phyloP scores from a whole-genome alignment of 2,113 vertebrate species.

The Opisthocomus hoazin region DNA sequence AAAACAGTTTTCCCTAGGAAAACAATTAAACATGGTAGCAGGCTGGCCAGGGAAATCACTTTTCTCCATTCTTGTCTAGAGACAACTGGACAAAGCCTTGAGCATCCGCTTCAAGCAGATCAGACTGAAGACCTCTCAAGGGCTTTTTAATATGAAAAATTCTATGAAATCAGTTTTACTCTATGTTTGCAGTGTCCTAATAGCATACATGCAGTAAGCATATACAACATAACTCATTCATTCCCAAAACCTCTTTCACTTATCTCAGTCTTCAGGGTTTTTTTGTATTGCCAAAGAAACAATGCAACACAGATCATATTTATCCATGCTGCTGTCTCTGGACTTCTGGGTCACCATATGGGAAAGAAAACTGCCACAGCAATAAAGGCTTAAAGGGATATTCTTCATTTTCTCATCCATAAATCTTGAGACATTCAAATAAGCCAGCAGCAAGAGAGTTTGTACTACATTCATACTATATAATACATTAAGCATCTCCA shows the following conservation, averaged over 20 bases:
- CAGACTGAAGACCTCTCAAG: neutral
- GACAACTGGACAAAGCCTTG: neutral
- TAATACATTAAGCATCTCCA: neutral
- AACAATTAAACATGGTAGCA: neutral
- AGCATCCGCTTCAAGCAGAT: neutral
- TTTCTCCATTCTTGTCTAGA: neutral
- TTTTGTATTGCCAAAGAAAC: neutral
- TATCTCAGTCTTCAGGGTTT: neutral
- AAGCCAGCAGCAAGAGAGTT: neutral
- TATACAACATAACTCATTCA: neutral
- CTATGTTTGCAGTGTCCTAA: neutral
- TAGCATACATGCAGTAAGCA: neutral
- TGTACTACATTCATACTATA: neutral
- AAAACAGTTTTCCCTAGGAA: neutral
- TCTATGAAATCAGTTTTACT: neutral
- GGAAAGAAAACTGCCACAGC: neutral
- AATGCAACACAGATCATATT: neutral
- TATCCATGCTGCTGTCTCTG: neutral
- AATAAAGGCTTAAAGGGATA: neutral
- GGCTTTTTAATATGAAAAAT: neutral
- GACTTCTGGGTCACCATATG: neutral
- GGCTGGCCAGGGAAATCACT: neutral
- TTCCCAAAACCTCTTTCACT: neutral
- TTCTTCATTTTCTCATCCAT: neutral
- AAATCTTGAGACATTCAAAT: neutral